A percentile compares a stretch with the other conserved stretches of the same genome.
These are phyloP conservation scores for Periophthalmodon schlosseri DNA, from an alignment of 2,113 vertebrate species.

Conservation along the genomic window DNA sequence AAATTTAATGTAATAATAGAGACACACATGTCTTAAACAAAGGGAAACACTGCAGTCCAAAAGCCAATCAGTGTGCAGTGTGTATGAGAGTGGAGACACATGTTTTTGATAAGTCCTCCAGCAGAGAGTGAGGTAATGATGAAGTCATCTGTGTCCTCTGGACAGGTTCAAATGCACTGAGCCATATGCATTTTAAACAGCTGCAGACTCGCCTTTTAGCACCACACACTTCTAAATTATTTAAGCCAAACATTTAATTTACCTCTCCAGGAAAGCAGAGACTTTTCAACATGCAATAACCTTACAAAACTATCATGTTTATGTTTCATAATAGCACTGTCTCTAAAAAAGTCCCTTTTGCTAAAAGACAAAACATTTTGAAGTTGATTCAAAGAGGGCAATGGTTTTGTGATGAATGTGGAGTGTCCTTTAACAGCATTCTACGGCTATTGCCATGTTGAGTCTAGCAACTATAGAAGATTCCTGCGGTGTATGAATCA, in stretches of 20 bases:
- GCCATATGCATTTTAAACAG: slow-evolving; percentile 49
- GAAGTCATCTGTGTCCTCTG: slow-evolving; percentile 77
- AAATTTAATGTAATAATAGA: slow-evolving; percentile 64
- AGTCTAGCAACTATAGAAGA: slow-evolving; percentile 17
- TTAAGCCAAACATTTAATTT: background rate
- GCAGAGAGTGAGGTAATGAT: slow-evolving; percentile 76
- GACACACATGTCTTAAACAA: slow-evolving; percentile 52
- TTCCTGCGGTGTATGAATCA: slow-evolving; percentile 10
- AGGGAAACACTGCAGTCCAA: slow-evolving; percentile 59
- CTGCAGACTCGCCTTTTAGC: slow-evolving; percentile 21
- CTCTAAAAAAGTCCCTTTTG: background rate
- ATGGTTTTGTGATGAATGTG: too few species aligned
- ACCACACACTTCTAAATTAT: background rate
- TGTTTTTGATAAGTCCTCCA: slow-evolving; percentile 76
- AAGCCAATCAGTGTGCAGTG: slow-evolving; percentile 51
- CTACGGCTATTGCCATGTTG: background rate
- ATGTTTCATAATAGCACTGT: background rate
- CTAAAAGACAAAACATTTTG: slow-evolving; percentile 2
- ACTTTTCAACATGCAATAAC: background rate
- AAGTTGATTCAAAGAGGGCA: too few species aligned
- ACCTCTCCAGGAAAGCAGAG: background rate
- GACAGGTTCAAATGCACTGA: slow-evolving; percentile 69
- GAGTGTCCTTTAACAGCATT: too few species aligned
- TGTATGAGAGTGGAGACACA: slow-evolving; percentile 58
- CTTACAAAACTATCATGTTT: background rate